Conservation (phyloP, 2,888 invertebrate genomes). For the Drosophila kambysellisi region DNA sequence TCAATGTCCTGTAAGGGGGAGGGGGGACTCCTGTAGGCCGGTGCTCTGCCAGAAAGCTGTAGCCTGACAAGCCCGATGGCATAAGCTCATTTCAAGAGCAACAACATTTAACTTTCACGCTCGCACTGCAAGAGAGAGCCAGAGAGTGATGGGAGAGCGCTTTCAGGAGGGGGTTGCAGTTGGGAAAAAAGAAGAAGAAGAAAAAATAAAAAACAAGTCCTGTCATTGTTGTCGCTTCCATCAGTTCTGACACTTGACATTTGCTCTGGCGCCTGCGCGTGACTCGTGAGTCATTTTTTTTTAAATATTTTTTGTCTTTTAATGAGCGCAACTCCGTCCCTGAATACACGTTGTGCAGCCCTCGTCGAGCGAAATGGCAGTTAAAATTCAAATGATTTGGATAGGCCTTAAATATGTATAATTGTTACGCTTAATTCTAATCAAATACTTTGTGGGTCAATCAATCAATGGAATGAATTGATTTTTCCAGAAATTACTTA, state of each 20-base stretch:
- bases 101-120: slow-evolving; percentile 13
- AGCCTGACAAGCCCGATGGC: slow-evolving; percentile 14
- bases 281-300: slow-evolving; percentile 7
- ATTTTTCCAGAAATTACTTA: too few relatives aligned
- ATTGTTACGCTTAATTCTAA: neutral
- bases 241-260: slow-evolving; percentile 72
- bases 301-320: neutral
- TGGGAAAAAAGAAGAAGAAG: slow-evolving; percentile 16
- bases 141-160: neutral
- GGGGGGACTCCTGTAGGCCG: slow-evolving; percentile 6
- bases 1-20: slow-evolving; percentile 26
- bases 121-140: neutral
- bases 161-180: slow-evolving; percentile 28
- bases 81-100: slow-evolving; percentile 26
- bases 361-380: slow-evolving; percentile 10
- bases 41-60: slow-evolving; percentile 25
- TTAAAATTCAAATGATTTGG: neutral
- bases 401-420: neutral
- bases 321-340: neutral
- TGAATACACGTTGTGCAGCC: slow-evolving; percentile 12
- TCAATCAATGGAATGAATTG: neutral
- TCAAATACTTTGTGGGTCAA: neutral
- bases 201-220: slow-evolving; percentile 39
- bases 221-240: slow-evolving; percentile 42
- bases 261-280: slow-evolving; percentile 49